A percentile compares a stretch with the other conserved stretches of the same genome.
Evolutionary conservation across 1,140 invertebrate species (phyloP).

Genomic region (Drosophila hydei): DNA sequence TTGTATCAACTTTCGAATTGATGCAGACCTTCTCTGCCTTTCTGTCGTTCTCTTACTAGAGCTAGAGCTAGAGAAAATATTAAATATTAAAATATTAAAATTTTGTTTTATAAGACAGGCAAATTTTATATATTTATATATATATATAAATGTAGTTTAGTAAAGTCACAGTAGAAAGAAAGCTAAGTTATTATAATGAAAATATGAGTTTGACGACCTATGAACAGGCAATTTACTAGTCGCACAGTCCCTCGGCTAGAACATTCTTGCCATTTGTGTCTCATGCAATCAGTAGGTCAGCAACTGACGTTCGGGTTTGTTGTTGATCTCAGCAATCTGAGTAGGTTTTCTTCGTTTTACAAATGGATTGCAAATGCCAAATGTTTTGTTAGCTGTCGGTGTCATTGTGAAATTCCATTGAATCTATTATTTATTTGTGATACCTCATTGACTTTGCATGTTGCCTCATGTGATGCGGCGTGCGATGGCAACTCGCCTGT

Average conservation of each 20-base stretch:
- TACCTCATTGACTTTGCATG: slow-evolving; percentile 37
- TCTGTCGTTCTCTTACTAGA: too few relatives aligned
- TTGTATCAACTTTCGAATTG: too few relatives aligned
- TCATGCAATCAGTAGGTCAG: background rate
- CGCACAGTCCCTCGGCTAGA: background rate
- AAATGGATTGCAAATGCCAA: slow-evolving; percentile 1
- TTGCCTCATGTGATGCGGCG: slow-evolving; percentile 21
- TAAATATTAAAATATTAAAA: too few relatives aligned
- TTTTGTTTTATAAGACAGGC: too few relatives aligned
- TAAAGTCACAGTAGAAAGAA: too few relatives aligned
- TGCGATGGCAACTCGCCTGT: slow-evolving; percentile 29
- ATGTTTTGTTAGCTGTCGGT: slow-evolving; percentile 37
- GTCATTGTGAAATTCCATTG: slow-evolving; percentile 33
- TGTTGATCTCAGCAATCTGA: slow-evolving; percentile 6
- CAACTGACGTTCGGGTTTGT: background rate
- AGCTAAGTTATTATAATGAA: too few relatives aligned
- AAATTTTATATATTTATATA: too few relatives aligned
- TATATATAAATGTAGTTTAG: too few relatives aligned
- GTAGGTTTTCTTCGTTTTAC: background rate
- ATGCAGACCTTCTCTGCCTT: too few relatives aligned
- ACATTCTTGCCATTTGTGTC: background rate
- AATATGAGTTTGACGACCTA: too few relatives aligned
- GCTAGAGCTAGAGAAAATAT: too few relatives aligned
- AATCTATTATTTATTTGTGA: slow-evolving; percentile 39
- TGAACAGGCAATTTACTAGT: too few relatives aligned